Base-by-base conservation (phyloP, 2,797 vertebrate species). In the Anguilla pacifica region DNA sequence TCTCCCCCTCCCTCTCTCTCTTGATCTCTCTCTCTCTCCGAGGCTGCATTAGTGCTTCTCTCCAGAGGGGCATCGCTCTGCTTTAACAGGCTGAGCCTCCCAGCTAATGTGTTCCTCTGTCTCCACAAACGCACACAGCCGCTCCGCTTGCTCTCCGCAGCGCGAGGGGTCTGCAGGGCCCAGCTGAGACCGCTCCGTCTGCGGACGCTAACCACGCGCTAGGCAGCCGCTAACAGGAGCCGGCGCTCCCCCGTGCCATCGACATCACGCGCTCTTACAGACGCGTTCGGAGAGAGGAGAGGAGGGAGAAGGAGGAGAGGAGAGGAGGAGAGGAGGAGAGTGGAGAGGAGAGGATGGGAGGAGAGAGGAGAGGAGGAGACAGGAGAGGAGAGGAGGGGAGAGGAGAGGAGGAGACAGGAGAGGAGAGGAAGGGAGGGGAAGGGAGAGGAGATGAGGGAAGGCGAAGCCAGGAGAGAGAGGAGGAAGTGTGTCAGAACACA, bases 1-100 rank as follows among this genome's bases (percentile, higher is more conserved):
- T 85, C 82, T 61, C 83, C 83, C 85, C 49, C 85, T 84, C 86
- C 59, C 79, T 61, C 89, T 46, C 89, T 79, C 72, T 83, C 87
- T 90, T 83, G 87, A 85, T 88, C 53, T 43, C 13, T 35, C 28
- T 35, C 43, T 31, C 43, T 10, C 67, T 79, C 39, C 39, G 70
- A 83, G 13, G 39, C 55, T 82, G 86, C 79, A 72, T 72, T 84
- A 87, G 87, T 70, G 17, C 19, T 22, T 13, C n/a, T 74, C 82
- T 84, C 87, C 87, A 81, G 86, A 86, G 86, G 28, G 28, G 82
- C 61, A 84, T 84, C 49, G 2, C 87, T 53, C 59, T 55, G 22
- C 15, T 61, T 46, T 79, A 87, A 87, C 74, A 84, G 79, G 59
- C 81, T 2, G 13, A 19, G 55, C 59, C 61, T 31, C n/a, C 81